Base-by-base conservation (phyloP, 2,888 invertebrate genomes). In the Clivina fossor region DNA sequence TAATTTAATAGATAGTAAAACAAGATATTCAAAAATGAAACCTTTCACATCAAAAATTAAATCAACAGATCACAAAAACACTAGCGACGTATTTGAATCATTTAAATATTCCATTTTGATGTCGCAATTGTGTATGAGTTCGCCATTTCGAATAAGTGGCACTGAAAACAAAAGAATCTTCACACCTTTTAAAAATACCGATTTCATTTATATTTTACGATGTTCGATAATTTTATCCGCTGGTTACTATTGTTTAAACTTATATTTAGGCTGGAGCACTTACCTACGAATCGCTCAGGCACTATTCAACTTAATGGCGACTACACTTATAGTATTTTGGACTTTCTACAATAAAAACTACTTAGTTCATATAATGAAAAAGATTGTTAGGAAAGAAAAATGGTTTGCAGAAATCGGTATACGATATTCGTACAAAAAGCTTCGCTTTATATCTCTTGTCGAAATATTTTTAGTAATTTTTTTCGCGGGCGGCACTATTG, bases 381-480 rank as follows among this genome's bases (percentile, higher is more conserved):
- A 55, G 40, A 30, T 55, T 16, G n/a, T 16, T 2, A 40, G 22
- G 9, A 55, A 55, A 47, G 55, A 55, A 30, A 38, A 30, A 9
- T 20, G 15, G 22, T 30, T 55, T 22, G n/a, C 5, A 4, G 40
- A 28, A 19, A 47, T 18, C 16, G 47, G 47, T 13, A 55, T 55
- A n/a, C 2, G 2, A 20, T 16, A 15, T 28, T 22, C 33, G 3
- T 37, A 53, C 28, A 44, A n/a, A 26, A 41, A 19, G 26, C 11
- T 53, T 26, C 15, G 22, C 33, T 44, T 44, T n/a, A 44, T 53
- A 26, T 35, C 53, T 2, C 11, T 44, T 7, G 8, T 35, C 8
- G 44, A 44, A 53, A 22, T 53, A 7, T 20, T 18, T 11, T 3
- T 24, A 18, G 37, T 53, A 26, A 35, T 44, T 24, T 13, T 24